phyloP scores from a whole-genome alignment of 2,113 vertebrate species.

The Epinephelus lanceolatus region DNA sequence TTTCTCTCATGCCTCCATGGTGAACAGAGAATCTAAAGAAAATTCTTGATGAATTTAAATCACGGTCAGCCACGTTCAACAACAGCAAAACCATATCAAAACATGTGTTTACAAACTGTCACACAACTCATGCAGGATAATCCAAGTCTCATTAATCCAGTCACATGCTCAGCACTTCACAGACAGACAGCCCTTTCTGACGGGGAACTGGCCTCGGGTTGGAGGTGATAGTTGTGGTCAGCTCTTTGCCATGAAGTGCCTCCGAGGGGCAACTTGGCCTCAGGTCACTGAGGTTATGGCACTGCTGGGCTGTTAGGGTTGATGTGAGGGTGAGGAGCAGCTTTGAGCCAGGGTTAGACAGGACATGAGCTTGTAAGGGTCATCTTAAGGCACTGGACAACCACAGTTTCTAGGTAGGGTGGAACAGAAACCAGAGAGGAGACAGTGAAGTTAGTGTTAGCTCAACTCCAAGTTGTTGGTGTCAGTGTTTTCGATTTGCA shows the following conservation, averaged over 20 bases:
- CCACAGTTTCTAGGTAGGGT: neutral
- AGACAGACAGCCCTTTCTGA: too few relatives aligned
- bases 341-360: slow-evolving; percentile 3
- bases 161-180: too few relatives aligned
- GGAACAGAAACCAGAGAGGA: neutral
- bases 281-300: slow-evolving; percentile 27
- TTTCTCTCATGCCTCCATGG: too few relatives aligned
- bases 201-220: neutral
- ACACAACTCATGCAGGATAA: too few relatives aligned
- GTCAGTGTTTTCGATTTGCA: neutral
- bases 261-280: neutral
- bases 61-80: too few relatives aligned
- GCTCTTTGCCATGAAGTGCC: slow-evolving; percentile 11
- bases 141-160: too few relatives aligned
- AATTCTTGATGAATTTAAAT: too few relatives aligned
- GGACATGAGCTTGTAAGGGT: neutral
- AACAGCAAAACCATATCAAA: too few relatives aligned
- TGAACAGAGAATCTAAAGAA: too few relatives aligned
- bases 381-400: neutral
- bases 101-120: too few relatives aligned
- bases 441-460: neutral
- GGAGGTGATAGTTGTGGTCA: slow-evolving; percentile 36
- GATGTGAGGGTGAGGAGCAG: slow-evolving; percentile 31
- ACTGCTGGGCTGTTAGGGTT: slow-evolving; percentile 26
- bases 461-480: neutral